A percentile compares a stretch with the other conserved stretches of the same genome.
These are phyloP conservation scores for Copidosoma floridanum DNA, from an alignment of 1,140 invertebrate species.

Conservation along the genomic window DNA sequence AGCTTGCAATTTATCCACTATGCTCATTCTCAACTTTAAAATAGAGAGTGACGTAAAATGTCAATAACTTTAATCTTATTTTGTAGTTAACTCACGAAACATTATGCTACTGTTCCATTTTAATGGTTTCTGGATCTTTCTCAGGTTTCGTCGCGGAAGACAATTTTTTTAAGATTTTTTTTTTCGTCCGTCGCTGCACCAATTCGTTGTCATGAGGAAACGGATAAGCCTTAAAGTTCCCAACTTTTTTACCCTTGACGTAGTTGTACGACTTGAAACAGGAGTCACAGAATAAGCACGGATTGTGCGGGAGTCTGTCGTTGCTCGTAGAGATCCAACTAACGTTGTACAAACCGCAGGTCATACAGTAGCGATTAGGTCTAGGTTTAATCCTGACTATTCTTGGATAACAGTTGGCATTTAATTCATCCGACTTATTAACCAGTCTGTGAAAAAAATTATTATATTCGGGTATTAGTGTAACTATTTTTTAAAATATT, in stretches of 20 bases:
- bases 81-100: too few species aligned
- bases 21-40: too few species aligned
- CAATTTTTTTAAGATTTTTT: too few species aligned
- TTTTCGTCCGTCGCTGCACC: too few species aligned
- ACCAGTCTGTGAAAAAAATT: conserved; percentile 56
- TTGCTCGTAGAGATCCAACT: conserved; percentile 63
- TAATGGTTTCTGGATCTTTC: too few species aligned
- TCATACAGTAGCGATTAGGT: conserved; percentile 55
- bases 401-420: conserved; percentile 56
- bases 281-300: conserved; percentile 64
- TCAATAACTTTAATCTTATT: too few species aligned
- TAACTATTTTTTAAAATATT: too few species aligned
- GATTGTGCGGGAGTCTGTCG: conserved; percentile 64
- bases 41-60: too few species aligned
- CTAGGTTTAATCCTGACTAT: conserved; percentile 51
- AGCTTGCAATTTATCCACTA: too few species aligned
- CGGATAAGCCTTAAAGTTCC: conserved; percentile 51
- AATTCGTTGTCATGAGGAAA: conserved; percentile 30
- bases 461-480: too few species aligned
- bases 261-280: conserved; percentile 69
- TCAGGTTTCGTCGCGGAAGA: too few species aligned
- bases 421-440: conserved; percentile 52
- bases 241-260: conserved; percentile 57
- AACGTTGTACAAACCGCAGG: conserved; percentile 56
- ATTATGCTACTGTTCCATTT: too few species aligned